phyloP scores from a whole-genome alignment of 2,797 vertebrate genomes.

The Micropoecilia bifurca region DNA sequence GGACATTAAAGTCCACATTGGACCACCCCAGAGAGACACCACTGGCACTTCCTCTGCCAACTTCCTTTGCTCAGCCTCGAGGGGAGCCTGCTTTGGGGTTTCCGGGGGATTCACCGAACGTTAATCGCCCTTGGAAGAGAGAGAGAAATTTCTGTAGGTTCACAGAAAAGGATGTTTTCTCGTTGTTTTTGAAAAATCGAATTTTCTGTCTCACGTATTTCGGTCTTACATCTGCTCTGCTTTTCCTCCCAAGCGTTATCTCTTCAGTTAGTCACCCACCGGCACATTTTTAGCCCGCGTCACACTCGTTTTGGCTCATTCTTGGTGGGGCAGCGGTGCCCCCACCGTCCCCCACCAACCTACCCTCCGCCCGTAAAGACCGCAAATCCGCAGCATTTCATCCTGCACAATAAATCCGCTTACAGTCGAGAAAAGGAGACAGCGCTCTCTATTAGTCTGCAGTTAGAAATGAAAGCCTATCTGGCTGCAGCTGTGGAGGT shows the following conservation, averaged over 20 bases:
- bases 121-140: slow-evolving; percentile 56
- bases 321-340: slow-evolving; percentile 9
- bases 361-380: slow-evolving; percentile 15
- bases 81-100: slow-evolving; percentile 56
- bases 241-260: neutral
- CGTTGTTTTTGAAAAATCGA: neutral
- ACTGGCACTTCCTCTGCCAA: slow-evolving; percentile 68
- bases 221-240: slow-evolving; percentile 3
- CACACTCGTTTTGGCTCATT: slow-evolving; percentile 31
- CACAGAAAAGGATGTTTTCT: neutral
- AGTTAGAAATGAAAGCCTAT: slow-evolving; percentile 67
- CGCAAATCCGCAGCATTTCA: slow-evolving; percentile 51
- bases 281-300: slow-evolving; percentile 10
- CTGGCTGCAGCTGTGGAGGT: slow-evolving; percentile 73
- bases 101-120: slow-evolving; percentile 59
- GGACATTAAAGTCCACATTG: slow-evolving; percentile 72
- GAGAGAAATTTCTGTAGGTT: slow-evolving; percentile 22
- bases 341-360: neutral
- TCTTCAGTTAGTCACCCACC: neutral
- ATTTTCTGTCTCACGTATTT: neutral
- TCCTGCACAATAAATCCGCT: slow-evolving; percentile 57
- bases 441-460: slow-evolving; percentile 53
- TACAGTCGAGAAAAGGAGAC: slow-evolving; percentile 65
- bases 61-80: slow-evolving; percentile 46
- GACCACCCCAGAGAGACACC: slow-evolving; percentile 78